phyloP scores from a whole-genome alignment of 53 echinoderm and acorn worm species.

The Patiria pectinifera region DNA sequence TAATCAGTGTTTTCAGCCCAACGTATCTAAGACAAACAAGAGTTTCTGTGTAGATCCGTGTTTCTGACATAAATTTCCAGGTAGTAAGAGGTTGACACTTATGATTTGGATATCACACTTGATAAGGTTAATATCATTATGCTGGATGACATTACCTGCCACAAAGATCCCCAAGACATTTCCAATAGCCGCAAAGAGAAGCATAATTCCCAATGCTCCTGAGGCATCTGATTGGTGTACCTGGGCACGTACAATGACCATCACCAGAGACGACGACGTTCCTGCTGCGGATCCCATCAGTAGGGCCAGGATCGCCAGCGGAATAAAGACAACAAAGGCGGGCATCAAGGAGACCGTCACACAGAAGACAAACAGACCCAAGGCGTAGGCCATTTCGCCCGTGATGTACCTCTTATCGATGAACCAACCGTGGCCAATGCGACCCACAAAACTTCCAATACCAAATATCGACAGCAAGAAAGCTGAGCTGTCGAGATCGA shows the following conservation, averaged over 20 bases:
- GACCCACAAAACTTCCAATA: not conserved
- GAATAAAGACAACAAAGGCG: not conserved
- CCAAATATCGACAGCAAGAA: conserved; percentile 31
- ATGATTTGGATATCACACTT: too few species aligned
- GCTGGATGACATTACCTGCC: conserved; percentile 18
- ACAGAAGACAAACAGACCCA: conserved; percentile 1
- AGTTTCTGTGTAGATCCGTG: too few species aligned
- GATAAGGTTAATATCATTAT: too few species aligned
- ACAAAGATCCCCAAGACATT: not conserved
- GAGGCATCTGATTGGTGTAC: conserved; percentile 14
- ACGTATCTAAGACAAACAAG: too few species aligned
- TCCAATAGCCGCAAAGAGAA: conserved; percentile 1
- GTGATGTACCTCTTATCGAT: conserved; percentile 41
- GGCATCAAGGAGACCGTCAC: not conserved
- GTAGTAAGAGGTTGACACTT: not conserved
- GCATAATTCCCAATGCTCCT: conserved; percentile 2
- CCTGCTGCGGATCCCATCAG: not conserved
- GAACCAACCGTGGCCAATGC: conserved; percentile 37
- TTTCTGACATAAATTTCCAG: too few species aligned
- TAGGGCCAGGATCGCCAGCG: conserved; percentile 11
- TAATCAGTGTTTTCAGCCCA: too few species aligned
- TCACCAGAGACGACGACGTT: not conserved
- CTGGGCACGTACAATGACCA: conserved; percentile 6
- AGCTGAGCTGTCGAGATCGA: not conserved
- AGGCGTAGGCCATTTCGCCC: conserved; percentile 23